phyloP scores from a whole-genome alignment of 2,888 invertebrate species.

The Microctonus aethiopoides region DNA sequence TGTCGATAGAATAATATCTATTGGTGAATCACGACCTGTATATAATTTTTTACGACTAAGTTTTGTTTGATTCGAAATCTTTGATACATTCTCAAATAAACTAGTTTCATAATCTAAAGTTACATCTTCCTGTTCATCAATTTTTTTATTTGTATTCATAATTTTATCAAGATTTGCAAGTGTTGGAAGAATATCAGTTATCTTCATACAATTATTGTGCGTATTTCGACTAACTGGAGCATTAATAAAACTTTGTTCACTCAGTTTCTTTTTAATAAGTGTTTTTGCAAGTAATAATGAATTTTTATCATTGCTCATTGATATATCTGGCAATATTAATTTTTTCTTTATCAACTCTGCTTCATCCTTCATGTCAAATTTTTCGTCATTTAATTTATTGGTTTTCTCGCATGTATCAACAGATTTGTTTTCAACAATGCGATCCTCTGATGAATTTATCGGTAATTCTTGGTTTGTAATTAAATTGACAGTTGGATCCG shows the following conservation, averaged over 20 bases:
- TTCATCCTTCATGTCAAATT: not conserved
- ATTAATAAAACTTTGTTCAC: not conserved
- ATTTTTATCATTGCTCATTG: not conserved
- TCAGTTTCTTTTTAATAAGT: not conserved
- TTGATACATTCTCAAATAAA: conserved; percentile 3
- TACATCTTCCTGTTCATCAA: not conserved
- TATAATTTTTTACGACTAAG: conserved; percentile 51
- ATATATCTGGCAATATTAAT: not conserved
- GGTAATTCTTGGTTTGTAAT: not conserved
- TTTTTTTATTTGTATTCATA: not conserved
- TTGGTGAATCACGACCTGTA: conserved; percentile 48
- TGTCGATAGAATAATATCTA: conserved; percentile 44
- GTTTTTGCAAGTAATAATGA: not conserved
- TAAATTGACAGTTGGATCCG: not conserved
- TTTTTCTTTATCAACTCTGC: not conserved
- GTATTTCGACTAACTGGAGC: not conserved
- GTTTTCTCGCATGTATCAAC: too few species aligned
- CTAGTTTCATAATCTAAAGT: not conserved
- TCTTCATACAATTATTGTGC: conserved; percentile 20
- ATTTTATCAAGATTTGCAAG: conserved; percentile 35
- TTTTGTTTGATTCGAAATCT: not conserved
- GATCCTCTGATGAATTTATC: not conserved
- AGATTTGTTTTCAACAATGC: not conserved
- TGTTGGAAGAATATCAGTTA: conserved; percentile 38
- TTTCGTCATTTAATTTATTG: too few species aligned